Percentiles rank a stretch among this genome's conserved stretches.
These are phyloP conservation scores for Epinotia demarniana DNA, from an alignment of 2,888 invertebrate species.

Conservation along the genomic window DNA sequence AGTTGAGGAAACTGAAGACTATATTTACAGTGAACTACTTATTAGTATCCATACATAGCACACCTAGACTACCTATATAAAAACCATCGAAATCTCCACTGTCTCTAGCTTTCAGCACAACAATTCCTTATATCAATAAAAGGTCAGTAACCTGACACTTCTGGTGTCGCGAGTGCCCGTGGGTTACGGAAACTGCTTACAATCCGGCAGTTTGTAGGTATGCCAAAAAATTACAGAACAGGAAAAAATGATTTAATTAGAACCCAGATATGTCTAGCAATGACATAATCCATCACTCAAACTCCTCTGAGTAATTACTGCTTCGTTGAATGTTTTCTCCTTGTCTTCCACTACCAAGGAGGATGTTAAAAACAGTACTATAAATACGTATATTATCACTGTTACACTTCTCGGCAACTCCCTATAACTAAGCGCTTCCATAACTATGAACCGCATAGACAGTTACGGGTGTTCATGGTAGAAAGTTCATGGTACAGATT, in stretches of 20 bases:
- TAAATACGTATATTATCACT: neutral
- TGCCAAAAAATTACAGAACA: neutral
- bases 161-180: neutral
- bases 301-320: neutral
- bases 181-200: neutral
- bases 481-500: slow-evolving; percentile 35
- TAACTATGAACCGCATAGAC: slow-evolving; percentile 16
- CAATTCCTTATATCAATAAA: neutral
- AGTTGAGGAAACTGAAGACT: neutral
- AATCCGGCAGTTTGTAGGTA: neutral
- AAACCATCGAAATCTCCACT: neutral
- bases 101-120: neutral
- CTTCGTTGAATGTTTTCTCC: neutral
- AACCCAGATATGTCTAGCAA: neutral
- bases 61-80: neutral
- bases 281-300: neutral
- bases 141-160: too few relatives aligned
- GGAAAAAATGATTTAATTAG: neutral
- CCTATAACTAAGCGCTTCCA: slow-evolving; percentile 10
- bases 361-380: neutral
- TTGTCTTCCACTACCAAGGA: neutral
- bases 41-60: too few relatives aligned
- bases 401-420: neutral
- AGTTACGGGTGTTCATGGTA: slow-evolving; percentile 22
- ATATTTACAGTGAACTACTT: neutral